Evolutionary conservation across 64 coral and sea anemone genomes (phyloP), one percentile per base, ranked within the genome.

Genomic region (Orbicella faveolata): DNA sequence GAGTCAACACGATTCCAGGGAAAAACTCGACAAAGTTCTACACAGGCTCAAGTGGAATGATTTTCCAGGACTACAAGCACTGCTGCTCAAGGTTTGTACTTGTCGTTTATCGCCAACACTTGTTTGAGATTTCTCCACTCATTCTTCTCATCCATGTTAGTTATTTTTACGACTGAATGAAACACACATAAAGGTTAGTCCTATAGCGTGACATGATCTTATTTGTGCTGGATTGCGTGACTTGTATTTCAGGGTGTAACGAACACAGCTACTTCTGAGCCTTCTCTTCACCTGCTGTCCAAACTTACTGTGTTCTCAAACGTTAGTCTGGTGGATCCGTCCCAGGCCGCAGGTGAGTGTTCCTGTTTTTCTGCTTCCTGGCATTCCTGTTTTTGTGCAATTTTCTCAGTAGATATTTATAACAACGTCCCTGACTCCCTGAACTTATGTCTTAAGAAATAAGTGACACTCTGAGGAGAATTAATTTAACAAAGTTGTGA

Each of bases 11-110:
- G 94, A 95, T 59, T 92, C 96, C 54, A 88, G 83, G 19, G 96
- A 93, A 33, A 88, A 89, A 76, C 89, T 99, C 2, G 96, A 99
- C 73, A 95, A 92, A 79, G 83, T 95, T 78, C 91, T 99, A 23
- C 89, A 95, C 75, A 93, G 86, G 62, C 79, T 99, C 35, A 99
- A 99, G 88, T 99, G 96, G 96, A 74, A 79, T 76, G 92, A 99
- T 61, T 99, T 99, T 69, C 93, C 94, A 23, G 96, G 96, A 12
- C 88, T 99, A 52, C 96, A 99, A 73, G 91, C 93, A 10, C 78
- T 99, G 9, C 64, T 99, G 19, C 89, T 99, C 2, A 99, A 99
- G 94, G 96, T 99, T 59, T 59, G 10, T 15, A 59, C 15, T 59
- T 16, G 10, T 59, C 15, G 10, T 14, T 14, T 15, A 59, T 14